Base-by-base conservation (phyloP, 2,797 vertebrate genomes). In the Carapus acus region DNA sequence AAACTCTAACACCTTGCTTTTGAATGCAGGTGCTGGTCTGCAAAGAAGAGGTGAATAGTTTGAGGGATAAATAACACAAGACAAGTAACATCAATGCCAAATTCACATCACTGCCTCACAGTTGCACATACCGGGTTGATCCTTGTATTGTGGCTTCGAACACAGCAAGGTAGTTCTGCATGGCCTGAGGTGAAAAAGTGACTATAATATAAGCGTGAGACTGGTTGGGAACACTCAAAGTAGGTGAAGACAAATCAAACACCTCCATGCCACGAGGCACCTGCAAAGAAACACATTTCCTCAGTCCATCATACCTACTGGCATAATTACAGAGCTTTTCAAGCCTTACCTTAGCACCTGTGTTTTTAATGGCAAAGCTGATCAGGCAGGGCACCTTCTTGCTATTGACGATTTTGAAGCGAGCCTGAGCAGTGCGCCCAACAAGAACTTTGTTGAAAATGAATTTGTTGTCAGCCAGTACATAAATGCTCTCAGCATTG, bases 391-490 rank as follows among this genome's bases (percentile, higher is more conserved):
- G 71, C 3, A 97, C 84, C 69, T 89, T 91, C 19, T 65, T 81
- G 8, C 54, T 49, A 18, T 93, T 98, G 67, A 67, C 76, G 71
- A 98, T 84, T 68, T 89, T 91, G 73, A 96, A 89, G 37, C 90
- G 89, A 51, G 93, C 94, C 52, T 79, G 73, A 60, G 83, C 86
- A 7, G 70, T 79, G 15, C 58, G 83, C 34, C 89, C 88, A 12
- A 94, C 88, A 11, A 89, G 73, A n/a, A 92, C 77, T 0, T 88
- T 90, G 68, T 79, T 88, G 76, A 96, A 96, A 50, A 93, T 27
- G 37, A 97, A 96, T 52, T 73, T 91, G 60, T 92, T 95, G 60
- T 95, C 90, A 0, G 95, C 89, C n/a, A 73, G 78, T 56, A 96
- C 14, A 5, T 88, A 98, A 46, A 96, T 53, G 0, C 92, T 79